These are phyloP conservation scores for Micronisus gabar DNA, from an alignment of 2,113 vertebrate genomes.

Conservation along the genomic window DNA sequence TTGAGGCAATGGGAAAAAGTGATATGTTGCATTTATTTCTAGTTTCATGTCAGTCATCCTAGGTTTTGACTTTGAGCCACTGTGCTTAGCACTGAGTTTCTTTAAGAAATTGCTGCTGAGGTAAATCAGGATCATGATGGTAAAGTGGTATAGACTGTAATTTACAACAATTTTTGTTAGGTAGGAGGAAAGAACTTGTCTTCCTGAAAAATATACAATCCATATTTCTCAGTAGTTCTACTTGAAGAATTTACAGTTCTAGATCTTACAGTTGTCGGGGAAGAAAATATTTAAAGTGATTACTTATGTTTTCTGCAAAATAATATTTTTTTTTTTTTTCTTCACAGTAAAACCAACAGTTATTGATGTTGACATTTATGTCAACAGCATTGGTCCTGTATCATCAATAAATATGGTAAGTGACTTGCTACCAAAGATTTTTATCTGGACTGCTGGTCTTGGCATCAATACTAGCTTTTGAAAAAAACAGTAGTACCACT, in stretches of 20 bases:
- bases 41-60: not conserved
- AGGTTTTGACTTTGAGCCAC: not conserved
- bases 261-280: not conserved
- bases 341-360: conserved; percentile 89
- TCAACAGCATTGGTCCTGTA: conserved; percentile 96
- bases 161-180: not conserved
- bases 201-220: not conserved
- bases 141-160: not conserved
- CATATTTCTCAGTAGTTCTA: not conserved
- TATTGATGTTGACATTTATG: conserved; percentile 93
- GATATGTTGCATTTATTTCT: not conserved
- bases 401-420: conserved; percentile 98
- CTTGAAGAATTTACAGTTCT: not conserved
- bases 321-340: conserved; percentile 38
- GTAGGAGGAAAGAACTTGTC: not conserved
- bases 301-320: not conserved
- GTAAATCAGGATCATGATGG: not conserved
- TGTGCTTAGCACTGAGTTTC: not conserved
- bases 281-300: not conserved
- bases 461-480: not conserved
- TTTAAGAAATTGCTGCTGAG: not conserved
- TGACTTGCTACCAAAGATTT: conserved; percentile 26
- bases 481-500: not conserved
- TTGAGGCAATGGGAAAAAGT: not conserved
- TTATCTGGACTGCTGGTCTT: not conserved